Evolutionary conservation across 2,797 vertebrate genomes (phyloP).

Genomic region (Babyrousa celebensis): DNA sequence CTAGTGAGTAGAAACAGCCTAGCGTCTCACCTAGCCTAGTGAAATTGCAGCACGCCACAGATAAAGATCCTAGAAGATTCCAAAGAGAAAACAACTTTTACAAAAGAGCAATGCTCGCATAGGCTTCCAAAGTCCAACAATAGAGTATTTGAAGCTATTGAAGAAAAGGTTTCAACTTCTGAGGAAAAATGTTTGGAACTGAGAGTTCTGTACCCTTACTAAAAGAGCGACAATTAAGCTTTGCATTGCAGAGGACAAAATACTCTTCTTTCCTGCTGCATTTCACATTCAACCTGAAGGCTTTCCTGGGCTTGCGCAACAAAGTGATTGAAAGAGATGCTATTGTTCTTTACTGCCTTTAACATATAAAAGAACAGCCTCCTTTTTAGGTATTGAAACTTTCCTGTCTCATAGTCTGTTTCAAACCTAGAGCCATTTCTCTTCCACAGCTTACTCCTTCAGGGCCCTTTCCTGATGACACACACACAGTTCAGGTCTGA

Average conservation of each 20-base stretch:
- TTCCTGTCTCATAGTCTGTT: not conserved
- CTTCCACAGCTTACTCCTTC: not conserved
- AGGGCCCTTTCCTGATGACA: fast-evolving
- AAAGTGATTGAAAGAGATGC: not conserved
- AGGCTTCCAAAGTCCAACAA: not conserved
- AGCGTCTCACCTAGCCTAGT: not conserved
- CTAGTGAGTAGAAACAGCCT: not conserved
- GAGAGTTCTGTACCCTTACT: not conserved
- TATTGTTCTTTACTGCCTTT: not conserved
- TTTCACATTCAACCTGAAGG: not conserved
- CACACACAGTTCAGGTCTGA: not conserved
- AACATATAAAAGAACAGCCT: not conserved
- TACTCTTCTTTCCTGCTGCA: not conserved
- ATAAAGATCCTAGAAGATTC: not conserved
- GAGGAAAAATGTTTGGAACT: not conserved
- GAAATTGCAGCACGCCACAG: not conserved
- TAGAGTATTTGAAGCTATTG: not conserved
- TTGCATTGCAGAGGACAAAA: not conserved
- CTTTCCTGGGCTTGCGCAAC: not conserved
- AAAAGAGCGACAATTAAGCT: not conserved
- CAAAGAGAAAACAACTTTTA: not conserved
- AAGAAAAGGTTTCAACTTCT: not conserved
- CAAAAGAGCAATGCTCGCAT: not conserved
- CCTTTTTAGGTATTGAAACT: not conserved
- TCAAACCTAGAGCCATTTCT: not conserved